Evolutionary conservation across 2,113 vertebrate genomes (phyloP).

Genomic region (Toxotes jaculatrix): DNA sequence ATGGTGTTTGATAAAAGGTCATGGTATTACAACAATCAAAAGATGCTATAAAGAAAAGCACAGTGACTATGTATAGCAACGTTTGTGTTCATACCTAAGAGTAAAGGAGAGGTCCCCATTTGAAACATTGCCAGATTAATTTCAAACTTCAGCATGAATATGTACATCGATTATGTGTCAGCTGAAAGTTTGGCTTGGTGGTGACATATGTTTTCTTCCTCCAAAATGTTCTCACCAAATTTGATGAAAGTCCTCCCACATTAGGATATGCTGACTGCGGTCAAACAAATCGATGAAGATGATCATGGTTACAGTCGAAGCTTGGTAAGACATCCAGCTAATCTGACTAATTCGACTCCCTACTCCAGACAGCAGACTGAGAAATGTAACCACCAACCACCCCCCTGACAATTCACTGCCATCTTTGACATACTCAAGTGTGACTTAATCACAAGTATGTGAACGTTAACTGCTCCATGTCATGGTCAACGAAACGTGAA

Average conservation of each 20-base stretch:
- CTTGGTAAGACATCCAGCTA: neutral
- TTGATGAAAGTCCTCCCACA: neutral
- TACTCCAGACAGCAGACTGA: neutral
- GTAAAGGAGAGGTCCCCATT: neutral
- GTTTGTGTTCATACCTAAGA: too few relatives aligned
- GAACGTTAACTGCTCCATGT: conserved; percentile 11
- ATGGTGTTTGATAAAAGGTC: neutral
- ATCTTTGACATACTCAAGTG: conserved; percentile 1
- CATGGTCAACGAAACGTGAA: conserved; percentile 25
- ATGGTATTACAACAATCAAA: neutral
- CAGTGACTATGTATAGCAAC: neutral
- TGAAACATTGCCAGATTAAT: neutral
- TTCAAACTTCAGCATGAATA: neutral
- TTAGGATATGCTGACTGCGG: neutral
- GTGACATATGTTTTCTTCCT: neutral
- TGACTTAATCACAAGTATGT: conserved; percentile 16
- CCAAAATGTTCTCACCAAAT: neutral
- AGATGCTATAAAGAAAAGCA: neutral
- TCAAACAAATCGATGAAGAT: neutral
- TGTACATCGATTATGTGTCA: neutral
- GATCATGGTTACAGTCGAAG: neutral
- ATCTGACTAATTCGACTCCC: neutral
- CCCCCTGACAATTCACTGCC: neutral
- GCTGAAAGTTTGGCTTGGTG: neutral
- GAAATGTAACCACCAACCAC: neutral